Evolutionary conservation across 2,797 vertebrate genomes (phyloP), one percentile per base, ranked within the genome.

Genomic region (Australoheros facetus): DNA sequence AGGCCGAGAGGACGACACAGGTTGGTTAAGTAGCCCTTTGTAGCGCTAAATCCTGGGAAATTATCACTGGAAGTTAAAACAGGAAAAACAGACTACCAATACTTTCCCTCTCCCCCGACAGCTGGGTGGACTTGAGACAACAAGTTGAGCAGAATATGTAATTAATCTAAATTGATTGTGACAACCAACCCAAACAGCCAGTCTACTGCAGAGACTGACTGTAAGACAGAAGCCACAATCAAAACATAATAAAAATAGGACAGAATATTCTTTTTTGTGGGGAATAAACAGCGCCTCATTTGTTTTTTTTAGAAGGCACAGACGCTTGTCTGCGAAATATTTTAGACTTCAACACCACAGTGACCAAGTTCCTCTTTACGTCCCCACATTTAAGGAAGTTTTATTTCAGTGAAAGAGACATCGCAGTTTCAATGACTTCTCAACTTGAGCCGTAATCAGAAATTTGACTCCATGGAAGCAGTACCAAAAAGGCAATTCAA

Each of bases 391-490:
- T 73, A 70, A 71, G 9, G 8, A 26, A 59, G 56, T 55, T 80
- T 55, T 11, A 19, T 7, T 77, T 70, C 28, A 71, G 12, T 48
- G 56, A 82, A n/a, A 32, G 64, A 83, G 70, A 83, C 73, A 32
- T 60, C 53, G 53, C 71, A 82, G 71, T 64, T 39, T 82, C 73
- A 8, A 30, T 28, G 19, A 42, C 28, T 89, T 30, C 14, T 75
- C 8, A 91, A 79, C 45, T 75, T 26, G 57, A 79, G 77, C 80
- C 87, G 90, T 71, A 92, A 94, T 93, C 93, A 95, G 91, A 92
- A 93, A 94, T 95, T 79, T 88, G 89, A 89, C 83, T 94, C 94
- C 83, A 91, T 83, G 88, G 94, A 95, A 91, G 90, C 84, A 93
- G 89, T 88, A 95, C 92, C 89, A 95, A 88, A 93, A 95, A 87